Base-by-base conservation (phyloP, 2,888 invertebrate species). In the Tenthredo mesomela region DNA sequence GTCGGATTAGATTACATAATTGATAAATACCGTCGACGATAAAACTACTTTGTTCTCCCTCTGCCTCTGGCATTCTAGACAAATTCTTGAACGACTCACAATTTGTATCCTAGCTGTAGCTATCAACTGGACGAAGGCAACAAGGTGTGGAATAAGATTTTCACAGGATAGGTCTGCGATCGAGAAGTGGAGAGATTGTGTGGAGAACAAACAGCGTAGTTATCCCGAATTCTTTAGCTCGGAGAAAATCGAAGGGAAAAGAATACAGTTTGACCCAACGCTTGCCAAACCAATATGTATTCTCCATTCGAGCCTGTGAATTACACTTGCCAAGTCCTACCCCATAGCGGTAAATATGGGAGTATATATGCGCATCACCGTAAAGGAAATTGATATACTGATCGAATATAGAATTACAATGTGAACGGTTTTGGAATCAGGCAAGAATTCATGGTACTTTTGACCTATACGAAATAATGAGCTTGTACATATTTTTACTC, bases 141-240 rank as follows among this genome's bases (percentile, higher is more conserved):
- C 43, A 18, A 9, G 43, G 43, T 73, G 37, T 40, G n/a, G 43
- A 43, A 43, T 40, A 43, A 73, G 71, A 73, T 73, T 73, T 73
- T 73, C 71, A 73, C 71, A 2, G 71, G n/a, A 43, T 73, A 43
- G 50, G 54, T 54, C 33, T 33, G n/a, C 21, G 4, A 29, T 29
- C 29, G 40, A 40, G 10, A 6, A 50, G 25, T 10, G 75, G 67
- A 67, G 54, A 78, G 33, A 84, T 84, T 84, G 58, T 54, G 67
- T 43, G 40, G 21, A 18, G 47, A 50, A 84, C 61, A 50, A 77
- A 84, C 47, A 43, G 84, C 29, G 75, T 25, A 78, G 61, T 84
- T 84, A 29, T n/a, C 84, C 78, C 65, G 84, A 40, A 84, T 84
- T 61, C 84, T 78, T 78, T 40, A 78, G 25, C 65, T n/a, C 25